Percentiles rank a stretch among this genome's conserved stretches.
Conservation (phyloP, 2,888 invertebrate species). For the Hyles lineata region DNA sequence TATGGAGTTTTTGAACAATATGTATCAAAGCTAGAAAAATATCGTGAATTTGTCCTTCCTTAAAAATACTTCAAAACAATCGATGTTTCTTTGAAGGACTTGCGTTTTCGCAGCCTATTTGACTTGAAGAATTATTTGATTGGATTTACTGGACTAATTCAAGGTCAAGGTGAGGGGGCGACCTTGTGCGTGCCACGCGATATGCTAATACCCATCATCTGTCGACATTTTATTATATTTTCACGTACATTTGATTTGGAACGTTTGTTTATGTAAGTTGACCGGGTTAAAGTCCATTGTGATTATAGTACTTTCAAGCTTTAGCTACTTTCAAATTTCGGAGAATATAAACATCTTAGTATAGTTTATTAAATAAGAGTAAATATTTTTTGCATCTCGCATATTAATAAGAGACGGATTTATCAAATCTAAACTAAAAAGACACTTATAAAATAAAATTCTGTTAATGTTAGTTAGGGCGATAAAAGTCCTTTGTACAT, state of each 20-base stretch:
- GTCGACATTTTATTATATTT: slow-evolving; percentile 1
- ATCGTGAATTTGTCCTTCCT: neutral
- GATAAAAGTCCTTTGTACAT: no score
- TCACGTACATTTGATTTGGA: slow-evolving; percentile 10
- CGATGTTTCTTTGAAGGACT: neutral
- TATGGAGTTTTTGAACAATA: no score
- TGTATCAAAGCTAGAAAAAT: no score
- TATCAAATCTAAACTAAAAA: no score
- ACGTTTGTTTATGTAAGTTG: neutral
- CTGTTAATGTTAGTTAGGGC: no score
- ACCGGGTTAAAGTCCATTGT: neutral
- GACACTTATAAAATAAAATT: no score
- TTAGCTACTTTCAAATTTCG: no score
- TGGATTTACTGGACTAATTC: slow-evolving; percentile 14
- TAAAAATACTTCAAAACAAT: neutral
- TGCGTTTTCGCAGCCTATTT: neutral
- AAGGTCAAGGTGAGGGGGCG: slow-evolving; percentile 32
- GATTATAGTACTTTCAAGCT: neutral
- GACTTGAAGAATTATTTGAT: slow-evolving; percentile 9
- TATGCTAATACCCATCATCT: slow-evolving; percentile 36
- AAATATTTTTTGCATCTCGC: no score
- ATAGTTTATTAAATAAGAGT: no score
- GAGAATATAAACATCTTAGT: no score
- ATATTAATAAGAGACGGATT: no score
- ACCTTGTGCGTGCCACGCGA: slow-evolving; percentile 50